A percentile compares a stretch with the other conserved stretches of the same genome.
Evolutionary conservation across 2,888 invertebrate genomes (phyloP).

Genomic region (Cepaea hortensis): DNA sequence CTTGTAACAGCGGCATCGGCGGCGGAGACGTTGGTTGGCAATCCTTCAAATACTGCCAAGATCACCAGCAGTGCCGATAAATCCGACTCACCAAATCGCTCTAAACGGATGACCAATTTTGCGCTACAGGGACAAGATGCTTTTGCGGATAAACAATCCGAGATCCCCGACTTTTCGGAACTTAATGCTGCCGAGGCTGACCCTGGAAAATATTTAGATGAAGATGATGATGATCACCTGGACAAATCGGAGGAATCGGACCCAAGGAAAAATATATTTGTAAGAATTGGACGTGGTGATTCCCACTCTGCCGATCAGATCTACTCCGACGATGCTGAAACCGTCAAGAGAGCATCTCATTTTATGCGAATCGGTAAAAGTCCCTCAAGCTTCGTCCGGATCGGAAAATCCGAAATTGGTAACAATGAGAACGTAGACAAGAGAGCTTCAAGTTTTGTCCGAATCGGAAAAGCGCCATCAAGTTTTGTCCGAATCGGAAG

Average conservation of each 20-base stretch:
- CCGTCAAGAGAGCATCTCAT: conserved; percentile 42
- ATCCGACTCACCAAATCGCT: too few species aligned
- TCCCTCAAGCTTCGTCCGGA: conserved; percentile 49
- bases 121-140: not conserved
- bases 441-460: not conserved
- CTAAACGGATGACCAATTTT: too few species aligned
- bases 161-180: not conserved
- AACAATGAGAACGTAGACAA: not conserved
- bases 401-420: conserved; percentile 36
- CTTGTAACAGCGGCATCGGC: not conserved
- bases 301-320: not conserved
- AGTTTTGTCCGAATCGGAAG: conserved; percentile 40
- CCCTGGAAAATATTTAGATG: not conserved
- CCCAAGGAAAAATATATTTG: conserved; percentile 26
- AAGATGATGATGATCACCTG: conserved; percentile 13
- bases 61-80: too few species aligned
- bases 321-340: not conserved
- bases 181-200: not conserved
- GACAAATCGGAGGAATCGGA: conserved; percentile 35
- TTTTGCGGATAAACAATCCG: not conserved
- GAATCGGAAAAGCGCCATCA: not conserved
- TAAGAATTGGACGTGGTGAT: conserved; percentile 29
- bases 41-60: not conserved
- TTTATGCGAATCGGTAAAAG: conserved; percentile 48
- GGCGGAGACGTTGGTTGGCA: too few species aligned